These are phyloP conservation scores for Cepphus grylle DNA, from an alignment of 2,113 vertebrate species.

Conservation along the genomic window DNA sequence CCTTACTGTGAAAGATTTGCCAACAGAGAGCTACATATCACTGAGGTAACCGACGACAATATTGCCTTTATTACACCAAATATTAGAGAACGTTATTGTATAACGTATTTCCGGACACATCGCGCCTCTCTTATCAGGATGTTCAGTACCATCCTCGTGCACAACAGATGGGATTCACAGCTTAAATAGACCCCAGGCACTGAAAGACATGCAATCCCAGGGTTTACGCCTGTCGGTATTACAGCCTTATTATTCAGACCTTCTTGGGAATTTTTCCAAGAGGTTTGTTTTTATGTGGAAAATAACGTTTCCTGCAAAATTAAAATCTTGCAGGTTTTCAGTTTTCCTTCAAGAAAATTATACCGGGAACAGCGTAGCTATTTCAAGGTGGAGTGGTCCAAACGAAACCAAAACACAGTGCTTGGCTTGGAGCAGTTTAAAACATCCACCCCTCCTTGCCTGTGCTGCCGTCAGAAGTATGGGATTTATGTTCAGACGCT, in stretches of 20 bases:
- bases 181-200: neutral
- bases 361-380: neutral
- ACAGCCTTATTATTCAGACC: neutral
- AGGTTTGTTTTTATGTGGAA: neutral
- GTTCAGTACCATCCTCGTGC: neutral
- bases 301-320: neutral
- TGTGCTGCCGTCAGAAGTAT: accelerated
- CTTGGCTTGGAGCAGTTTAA: neutral
- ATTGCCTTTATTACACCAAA: neutral
- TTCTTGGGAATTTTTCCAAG: neutral
- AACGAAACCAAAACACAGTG: neutral
- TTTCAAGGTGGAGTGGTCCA: neutral
- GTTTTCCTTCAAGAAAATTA: neutral
- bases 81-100: neutral
- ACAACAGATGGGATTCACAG: neutral
- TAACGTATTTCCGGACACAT: neutral
- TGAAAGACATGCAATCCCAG: neutral
- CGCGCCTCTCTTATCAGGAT: neutral
- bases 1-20: constrained; percentile 40
- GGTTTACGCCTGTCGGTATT: neutral
- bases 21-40: constrained; percentile 12
- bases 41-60: neutral
- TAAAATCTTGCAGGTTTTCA: neutral
- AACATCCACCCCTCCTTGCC: neutral
- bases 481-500: neutral